Percentiles rank a stretch among this genome's conserved stretches.
phyloP scores from a whole-genome alignment of 2,113 vertebrate species.

The Climacteris rufus region DNA sequence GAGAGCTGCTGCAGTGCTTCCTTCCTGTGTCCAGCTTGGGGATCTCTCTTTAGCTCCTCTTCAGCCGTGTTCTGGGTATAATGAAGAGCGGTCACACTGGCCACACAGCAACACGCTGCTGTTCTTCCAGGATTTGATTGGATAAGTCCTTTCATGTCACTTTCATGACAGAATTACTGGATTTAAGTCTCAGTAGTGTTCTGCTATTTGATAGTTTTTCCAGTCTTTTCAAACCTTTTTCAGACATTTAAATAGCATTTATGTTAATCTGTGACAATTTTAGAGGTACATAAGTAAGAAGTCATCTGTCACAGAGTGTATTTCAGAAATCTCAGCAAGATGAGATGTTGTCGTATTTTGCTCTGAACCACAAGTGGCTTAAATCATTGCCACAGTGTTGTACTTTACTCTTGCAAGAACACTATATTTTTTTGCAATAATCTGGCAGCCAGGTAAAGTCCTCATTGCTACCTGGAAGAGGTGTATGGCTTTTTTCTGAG shows the following conservation, averaged over 20 bases:
- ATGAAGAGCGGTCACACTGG: neutral
- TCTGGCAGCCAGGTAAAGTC: neutral
- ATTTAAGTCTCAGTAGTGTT: neutral
- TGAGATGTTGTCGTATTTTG: neutral
- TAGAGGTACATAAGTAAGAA: neutral
- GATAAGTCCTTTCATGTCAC: neutral
- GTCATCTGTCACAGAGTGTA: neutral
- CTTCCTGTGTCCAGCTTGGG: neutral
- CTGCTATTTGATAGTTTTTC: neutral
- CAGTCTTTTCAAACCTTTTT: neutral
- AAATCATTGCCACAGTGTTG: neutral
- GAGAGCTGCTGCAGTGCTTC: neutral
- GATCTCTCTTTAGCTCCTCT: neutral
- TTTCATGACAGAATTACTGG: neutral
- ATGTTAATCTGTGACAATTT: neutral
- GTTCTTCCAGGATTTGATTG: neutral
- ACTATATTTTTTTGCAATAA: neutral
- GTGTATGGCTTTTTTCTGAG: neutral
- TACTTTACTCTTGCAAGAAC: neutral
- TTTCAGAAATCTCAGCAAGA: neutral
- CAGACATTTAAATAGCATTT: neutral
- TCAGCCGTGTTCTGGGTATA: neutral
- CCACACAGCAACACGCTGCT: fast-evolving
- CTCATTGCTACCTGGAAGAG: neutral
- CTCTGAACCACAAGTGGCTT: neutral